Evolutionary conservation across 2,113 vertebrate genomes (phyloP), one percentile per base, ranked within the genome.

Genomic region (Garra rufa): DNA sequence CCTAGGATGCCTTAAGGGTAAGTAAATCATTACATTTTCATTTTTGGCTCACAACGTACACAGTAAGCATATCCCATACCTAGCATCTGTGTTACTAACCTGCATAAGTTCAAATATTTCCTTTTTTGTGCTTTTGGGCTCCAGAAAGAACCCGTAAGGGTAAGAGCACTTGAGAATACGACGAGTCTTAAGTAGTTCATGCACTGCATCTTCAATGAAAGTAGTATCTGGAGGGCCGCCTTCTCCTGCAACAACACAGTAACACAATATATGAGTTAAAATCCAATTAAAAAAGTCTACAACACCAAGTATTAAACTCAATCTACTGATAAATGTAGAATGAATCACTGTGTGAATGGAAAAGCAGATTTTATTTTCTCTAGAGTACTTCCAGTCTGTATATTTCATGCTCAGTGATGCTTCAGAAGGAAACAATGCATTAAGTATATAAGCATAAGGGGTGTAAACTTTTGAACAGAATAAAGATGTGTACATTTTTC

Each of bases 21-120:
- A 34, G 34, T 34, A 34, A 34, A 34, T 34, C 34, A 34, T 34
- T 34, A 34, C n/a, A 34, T 34, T 34, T 34, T 34, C 3, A 34
- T 34, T 34, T 34, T 34, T 34, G 34, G 34, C n/a, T 41, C 8
- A 24, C 4, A 73, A 59, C 0, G 0, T 19, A 4, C 6, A 17
- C 0, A 0, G 4, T n/a, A 46, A 65, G 3, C 19, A 50, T 75
- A 9, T 50, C 44, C 8, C 87, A 38, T 81, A 48, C 88, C 70
- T 6, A 86, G 19, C 26, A 65, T 63, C 86, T 74, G 93, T 13
- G 8, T 55, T 84, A 83, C 41, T 46, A 93, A 99, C 98, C 97
- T 99, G 98, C 98, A 99, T 99, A 90, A 99, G 96, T 95, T 99
- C 98, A 93, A 99, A 99, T 93, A 99, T 99, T 94, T 99, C 98